Conservation (phyloP, 2,888 invertebrate genomes). For the Drosophila robusta region DNA sequence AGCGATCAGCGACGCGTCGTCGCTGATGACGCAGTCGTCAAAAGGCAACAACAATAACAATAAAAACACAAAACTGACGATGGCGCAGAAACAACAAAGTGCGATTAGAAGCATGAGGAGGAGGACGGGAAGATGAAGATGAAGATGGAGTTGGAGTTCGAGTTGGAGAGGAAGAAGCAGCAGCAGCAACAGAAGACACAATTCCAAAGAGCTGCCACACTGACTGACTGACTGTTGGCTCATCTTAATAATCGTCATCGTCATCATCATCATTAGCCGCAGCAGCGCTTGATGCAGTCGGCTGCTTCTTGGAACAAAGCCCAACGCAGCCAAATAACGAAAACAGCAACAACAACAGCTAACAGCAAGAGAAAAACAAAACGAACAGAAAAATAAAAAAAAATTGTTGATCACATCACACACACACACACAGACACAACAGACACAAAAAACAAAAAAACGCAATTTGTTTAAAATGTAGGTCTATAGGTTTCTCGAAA, state of each 20-base stretch:
- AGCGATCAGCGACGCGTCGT: constrained; percentile 15
- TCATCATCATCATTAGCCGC: constrained; percentile 13
- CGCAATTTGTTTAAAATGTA: constrained; percentile 84
- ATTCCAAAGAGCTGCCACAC: constrained; percentile 37
- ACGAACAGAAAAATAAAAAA: constrained; percentile 26
- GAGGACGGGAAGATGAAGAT: constrained; percentile 14
- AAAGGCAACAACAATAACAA: constrained; percentile 63
- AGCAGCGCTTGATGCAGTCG: constrained; percentile 38
- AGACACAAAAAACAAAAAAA: constrained; percentile 50
- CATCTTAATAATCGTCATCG: constrained; percentile 35
- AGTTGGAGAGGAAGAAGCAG: constrained; percentile 5
- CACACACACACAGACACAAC: constrained; percentile 16
- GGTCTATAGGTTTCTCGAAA: constrained; percentile 84
- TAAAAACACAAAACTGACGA: constrained; percentile 64
- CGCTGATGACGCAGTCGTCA: constrained; percentile 72
- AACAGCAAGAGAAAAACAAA: constrained; percentile 52
- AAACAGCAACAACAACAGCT: constrained; percentile 26
- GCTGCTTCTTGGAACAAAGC: constrained; percentile 72
- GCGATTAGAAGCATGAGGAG: constrained; percentile 64
- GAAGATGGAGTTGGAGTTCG: constrained; percentile 3
- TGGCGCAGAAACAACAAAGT: constrained; percentile 71
- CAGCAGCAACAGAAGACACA: constrained; percentile 28
- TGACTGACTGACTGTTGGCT: constrained; percentile 51
- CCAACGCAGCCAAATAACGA: constrained; percentile 63
- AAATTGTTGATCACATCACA: constrained; percentile 72